phyloP scores from a whole-genome alignment of 1,140 invertebrate species.

The Drosophila takahashii region DNA sequence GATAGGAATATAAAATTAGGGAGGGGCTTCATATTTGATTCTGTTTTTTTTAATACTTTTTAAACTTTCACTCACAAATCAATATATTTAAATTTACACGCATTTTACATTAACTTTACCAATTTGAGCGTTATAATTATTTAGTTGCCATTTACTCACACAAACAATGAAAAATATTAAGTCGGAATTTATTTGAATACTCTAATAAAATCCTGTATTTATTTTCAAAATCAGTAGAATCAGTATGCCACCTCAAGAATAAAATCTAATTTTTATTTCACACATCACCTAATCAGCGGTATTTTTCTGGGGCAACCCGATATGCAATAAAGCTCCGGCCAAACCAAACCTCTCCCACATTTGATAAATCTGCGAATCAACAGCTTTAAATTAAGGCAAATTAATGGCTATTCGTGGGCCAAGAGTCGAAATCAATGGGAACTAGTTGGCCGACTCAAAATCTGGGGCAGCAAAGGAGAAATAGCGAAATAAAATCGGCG shows the following conservation, averaged over 20 bases:
- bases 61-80: no score
- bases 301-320: constrained; percentile 26
- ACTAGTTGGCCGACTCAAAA: constrained; percentile 49
- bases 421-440: constrained; percentile 48
- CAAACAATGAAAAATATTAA: no score
- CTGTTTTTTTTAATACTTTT: no score
- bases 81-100: no score
- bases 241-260: constrained; percentile 2
- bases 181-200: no score
- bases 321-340: constrained; percentile 24
- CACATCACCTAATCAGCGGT: constrained; percentile 11
- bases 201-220: no score
- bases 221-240: neutral
- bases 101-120: no score
- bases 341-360: constrained; percentile 44
- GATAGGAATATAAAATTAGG: neutral
- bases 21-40: neutral
- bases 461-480: constrained; percentile 35
- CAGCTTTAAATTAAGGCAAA: constrained; percentile 52
- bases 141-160: no score
- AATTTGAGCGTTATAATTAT: no score
- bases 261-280: neutral
- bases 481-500: constrained; percentile 32
- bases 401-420: constrained; percentile 39
- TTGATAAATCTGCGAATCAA: constrained; percentile 37